Evolutionary conservation across 2,888 invertebrate genomes (phyloP).

Genomic region (Sphinx pinastri): DNA sequence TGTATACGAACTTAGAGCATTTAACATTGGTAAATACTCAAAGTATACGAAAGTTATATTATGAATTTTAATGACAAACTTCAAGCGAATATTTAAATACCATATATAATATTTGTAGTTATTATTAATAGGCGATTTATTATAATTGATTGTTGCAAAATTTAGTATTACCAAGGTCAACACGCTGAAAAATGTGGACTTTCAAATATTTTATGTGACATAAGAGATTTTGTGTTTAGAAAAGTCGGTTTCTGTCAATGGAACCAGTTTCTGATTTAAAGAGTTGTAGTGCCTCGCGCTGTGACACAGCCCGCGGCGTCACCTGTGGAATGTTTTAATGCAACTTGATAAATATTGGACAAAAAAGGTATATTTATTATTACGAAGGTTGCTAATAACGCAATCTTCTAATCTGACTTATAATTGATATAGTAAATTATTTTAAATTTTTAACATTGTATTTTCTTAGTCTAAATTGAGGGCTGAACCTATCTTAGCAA

Average conservation of each 20-base stretch:
- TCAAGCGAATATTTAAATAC: not conserved
- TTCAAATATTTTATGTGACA: conserved; percentile 63
- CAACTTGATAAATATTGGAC: conserved; percentile 5
- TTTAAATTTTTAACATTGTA: too few relatives aligned
- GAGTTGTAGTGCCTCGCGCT: conserved; percentile 1
- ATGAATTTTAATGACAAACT: not conserved
- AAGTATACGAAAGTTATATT: not conserved
- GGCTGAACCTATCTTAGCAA: too few relatives aligned
- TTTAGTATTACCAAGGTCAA: conserved; percentile 54
- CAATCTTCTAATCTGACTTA: not conserved
- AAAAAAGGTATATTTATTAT: conserved; percentile 1
- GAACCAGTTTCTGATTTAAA: conserved; percentile 46
- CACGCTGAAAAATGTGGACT: conserved; percentile 61
- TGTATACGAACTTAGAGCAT: too few relatives aligned
- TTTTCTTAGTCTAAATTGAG: too few relatives aligned
- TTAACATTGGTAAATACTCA: too few relatives aligned
- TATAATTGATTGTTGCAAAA: conserved; percentile 56
- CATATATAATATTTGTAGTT: not conserved
- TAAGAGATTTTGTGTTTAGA: conserved; percentile 52
- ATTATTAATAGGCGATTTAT: conserved; percentile 17
- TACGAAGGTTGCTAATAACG: not conserved
- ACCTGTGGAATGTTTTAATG: conserved; percentile 15
- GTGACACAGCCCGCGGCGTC: conserved; percentile 18
- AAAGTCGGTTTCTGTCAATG: conserved; percentile 45
- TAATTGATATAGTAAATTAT: too few relatives aligned